Base-by-base conservation (phyloP, 1,140 invertebrate species). In the Copidosoma floridanum region DNA sequence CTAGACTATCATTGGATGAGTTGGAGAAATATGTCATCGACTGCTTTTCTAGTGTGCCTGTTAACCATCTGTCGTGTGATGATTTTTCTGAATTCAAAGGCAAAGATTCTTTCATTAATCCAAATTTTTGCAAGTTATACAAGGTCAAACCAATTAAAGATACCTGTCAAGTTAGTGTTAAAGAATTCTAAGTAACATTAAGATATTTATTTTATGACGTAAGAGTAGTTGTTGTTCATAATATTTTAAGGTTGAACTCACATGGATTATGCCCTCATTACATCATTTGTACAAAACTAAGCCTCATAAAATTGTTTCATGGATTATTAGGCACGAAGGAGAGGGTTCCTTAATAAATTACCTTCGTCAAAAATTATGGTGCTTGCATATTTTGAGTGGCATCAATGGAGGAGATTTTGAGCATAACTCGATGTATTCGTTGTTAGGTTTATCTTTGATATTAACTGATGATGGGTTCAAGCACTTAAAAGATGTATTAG, bases 271-370 rank as follows among this genome's bases (percentile, higher is more conserved):
- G 77, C 89, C 90, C 14, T 83, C 89, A 1, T 72, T 91, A 18
- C 71, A 84, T 55, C 74, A 87, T 41, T 80, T 87, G 18, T 95
- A 93, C 73, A 86, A 86, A 73, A 83, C 81, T 21, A 92, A 92
- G 75, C 89, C 91, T 0, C 82, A 90, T 57, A 82, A 89, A 41
- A 94, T 95, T 67, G 71, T 96, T 0, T 87, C 89, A 0, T 92
- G 88, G 76, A 74, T 96, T 4, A 77, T 96, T 5, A 93, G 92
- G 0, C 89, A 96, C 73, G 93, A 96, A 78, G 93, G 94, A 2
- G 85, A 87, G 65, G 93, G 93, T 20, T 94, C 91, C 66, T 76
- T 97, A 12, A 84, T 94, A 1, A 90, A 91, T 27, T 92, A 91
- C 70, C 79, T 97, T 24, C 86, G 90, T 61, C 85, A 87, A 48